phyloP scores from a whole-genome alignment of 2,888 invertebrate species.

The Xylota segnis region DNA sequence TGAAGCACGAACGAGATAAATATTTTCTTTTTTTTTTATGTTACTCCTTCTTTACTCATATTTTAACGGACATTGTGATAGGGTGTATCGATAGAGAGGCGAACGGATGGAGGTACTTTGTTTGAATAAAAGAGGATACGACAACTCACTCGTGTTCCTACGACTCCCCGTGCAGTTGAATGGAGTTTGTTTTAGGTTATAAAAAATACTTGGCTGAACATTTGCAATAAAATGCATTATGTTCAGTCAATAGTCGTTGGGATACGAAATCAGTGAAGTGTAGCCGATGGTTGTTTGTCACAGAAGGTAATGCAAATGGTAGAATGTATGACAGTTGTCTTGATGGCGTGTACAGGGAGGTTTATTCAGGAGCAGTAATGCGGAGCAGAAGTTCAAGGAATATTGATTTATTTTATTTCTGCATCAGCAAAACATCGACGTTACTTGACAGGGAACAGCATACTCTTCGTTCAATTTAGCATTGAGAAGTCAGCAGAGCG shows the following conservation, averaged over 20 bases:
- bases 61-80: conserved; percentile 9
- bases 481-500: too few relatives aligned
- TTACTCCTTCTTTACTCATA: background rate
- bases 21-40: background rate
- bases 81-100: background rate
- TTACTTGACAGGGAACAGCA: background rate
- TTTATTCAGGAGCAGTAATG: background rate
- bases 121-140: background rate
- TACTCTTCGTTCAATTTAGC: too few relatives aligned
- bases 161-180: background rate
- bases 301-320: background rate
- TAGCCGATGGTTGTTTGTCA: background rate
- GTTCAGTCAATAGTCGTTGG: conserved; percentile 1
- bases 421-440: background rate
- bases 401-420: background rate
- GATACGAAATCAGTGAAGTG: background rate
- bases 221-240: conserved; percentile 3
- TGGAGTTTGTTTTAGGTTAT: conserved; percentile 16
- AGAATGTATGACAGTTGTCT: background rate
- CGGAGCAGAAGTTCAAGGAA: background rate
- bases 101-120: background rate
- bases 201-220: conserved; percentile 21
- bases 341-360: background rate
- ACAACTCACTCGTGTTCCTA: background rate
- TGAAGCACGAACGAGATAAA: background rate